Conservation (phyloP, 2,797 vertebrate species). For the Microctenopoma lineatum region DNA sequence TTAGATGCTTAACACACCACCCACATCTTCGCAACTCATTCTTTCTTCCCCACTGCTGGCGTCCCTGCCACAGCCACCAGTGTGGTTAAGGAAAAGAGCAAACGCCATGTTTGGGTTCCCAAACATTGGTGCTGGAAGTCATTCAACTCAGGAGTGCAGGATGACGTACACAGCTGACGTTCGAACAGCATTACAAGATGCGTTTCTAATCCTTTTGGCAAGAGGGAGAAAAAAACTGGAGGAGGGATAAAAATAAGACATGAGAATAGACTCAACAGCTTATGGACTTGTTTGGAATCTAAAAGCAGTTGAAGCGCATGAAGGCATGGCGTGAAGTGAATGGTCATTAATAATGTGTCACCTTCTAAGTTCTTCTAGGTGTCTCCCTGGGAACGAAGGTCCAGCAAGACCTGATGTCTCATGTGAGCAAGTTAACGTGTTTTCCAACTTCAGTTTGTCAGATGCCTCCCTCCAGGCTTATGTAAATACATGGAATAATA, state of each 20-base stretch:
- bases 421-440: slow-evolving; percentile 12
- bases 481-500: neutral
- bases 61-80: slow-evolving; percentile 35
- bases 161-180: slow-evolving; percentile 68
- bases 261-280: slow-evolving; percentile 29
- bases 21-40: slow-evolving; percentile 25
- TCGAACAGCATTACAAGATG: slow-evolving; percentile 62
- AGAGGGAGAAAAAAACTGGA: slow-evolving; percentile 42
- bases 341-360: neutral
- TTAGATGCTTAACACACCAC: slow-evolving; percentile 56
- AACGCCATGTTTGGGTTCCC: slow-evolving; percentile 44
- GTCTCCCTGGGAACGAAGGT: slow-evolving; percentile 15
- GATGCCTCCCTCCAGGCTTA: slow-evolving; percentile 19
- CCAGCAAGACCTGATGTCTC: slow-evolving; percentile 9
- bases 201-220: slow-evolving; percentile 71
- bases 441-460: slow-evolving; percentile 47
- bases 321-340: neutral
- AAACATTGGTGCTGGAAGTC: slow-evolving; percentile 44
- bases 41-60: neutral
- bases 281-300: slow-evolving; percentile 39
- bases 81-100: slow-evolving; percentile 50
- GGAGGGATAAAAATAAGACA: slow-evolving; percentile 62
- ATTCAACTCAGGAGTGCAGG: slow-evolving; percentile 37
- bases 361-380: slow-evolving; percentile 3
- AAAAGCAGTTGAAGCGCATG: slow-evolving; percentile 11